Base-by-base conservation (phyloP, 2,888 invertebrate species). In the Rambutsinella grinnellia region DNA sequence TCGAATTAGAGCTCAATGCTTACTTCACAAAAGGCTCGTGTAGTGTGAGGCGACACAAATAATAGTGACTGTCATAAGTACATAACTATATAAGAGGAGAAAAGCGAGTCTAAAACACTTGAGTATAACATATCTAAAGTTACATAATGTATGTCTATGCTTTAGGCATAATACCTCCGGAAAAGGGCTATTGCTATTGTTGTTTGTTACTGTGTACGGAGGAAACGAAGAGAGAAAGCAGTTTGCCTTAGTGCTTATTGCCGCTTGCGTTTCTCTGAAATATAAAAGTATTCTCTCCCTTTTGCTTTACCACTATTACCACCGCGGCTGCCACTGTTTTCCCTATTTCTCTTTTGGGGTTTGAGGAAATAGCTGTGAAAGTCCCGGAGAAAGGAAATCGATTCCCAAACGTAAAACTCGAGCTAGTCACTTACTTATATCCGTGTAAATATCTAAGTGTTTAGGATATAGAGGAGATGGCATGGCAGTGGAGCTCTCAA, bases 381-480 rank as follows among this genome's bases (percentile, higher is more conserved):
- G 69, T 70, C 69, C 62, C 62, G 56, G 69, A 70, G 69, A 70
- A 70, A 70, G 69, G 69, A 70, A 70, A 70, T 70, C 69, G 69
- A 70, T 70, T 70, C 69, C 69, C 69, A 70, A 70, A 70, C 44
- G 69, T 70, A 62, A 70, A 70, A 70, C n/a, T n/a, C n/a, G 60
- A 61, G 58, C 60, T 53, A 44, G 44, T 60, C 46, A 70, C 44
- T 70, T 70, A 69, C 61, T 36, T 36, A 36, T 36, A 36, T 36
- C 36, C 36, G 36, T 36, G 36, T 8, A 36, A 36, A 13, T n/a
- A n/a, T n/a, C n/a, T n/a, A n/a, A 36, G 36, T 36, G 36, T 36
- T 8, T 36, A 36, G 13, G 13, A 36, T 8, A 36, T 5, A 5
- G n/a, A 13, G 36, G 36, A 36, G 36, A 36, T n/a, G n/a, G n/a